Evolutionary conservation across 2,113 vertebrate genomes (phyloP), one percentile per base, ranked within the genome.

Genomic region (Melozone crissalis): DNA sequence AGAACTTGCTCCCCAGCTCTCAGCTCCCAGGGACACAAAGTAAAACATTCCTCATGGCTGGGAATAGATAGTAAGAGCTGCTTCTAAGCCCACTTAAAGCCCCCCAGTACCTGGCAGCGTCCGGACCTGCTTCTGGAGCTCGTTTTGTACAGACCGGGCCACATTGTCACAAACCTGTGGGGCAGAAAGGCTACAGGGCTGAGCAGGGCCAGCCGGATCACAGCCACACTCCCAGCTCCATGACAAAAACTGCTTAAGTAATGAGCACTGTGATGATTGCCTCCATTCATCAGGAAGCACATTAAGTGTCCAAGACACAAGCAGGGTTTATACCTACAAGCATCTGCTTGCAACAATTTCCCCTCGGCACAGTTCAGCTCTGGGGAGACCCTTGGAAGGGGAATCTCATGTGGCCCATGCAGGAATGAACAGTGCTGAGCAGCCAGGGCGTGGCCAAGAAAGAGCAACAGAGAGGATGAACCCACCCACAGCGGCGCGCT

Each of bases 51-150:
- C 69, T 41, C 20, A 0, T 1, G 5, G 24, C 15, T 12, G 10
- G 43, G 47, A 33, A 69, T 33, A 1, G 7, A 5, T 2, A 4
- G 28, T 20, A 47, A 55, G n/a, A 52, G 49, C 30, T 1, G 1
- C 28, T 61, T 6, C 55, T 7, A 39, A 30, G 18, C 11, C 19
- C 24, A n/a, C 2, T 0, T 2, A 55, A 19, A 33, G 44, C 10
- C 30, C 18, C 2, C 7, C 1, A 13, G 61, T 96, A 98, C 98
- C 98, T 97, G 98, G 97, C 72, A 98, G 35, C 11, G 97, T 98
- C 71, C 33, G 97, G n/a, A 97, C 21, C 8, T 97, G 94, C 0
- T 66, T 94, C 68, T 98, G 95, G 28, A 98, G 88, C 3, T 97
- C 58, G 0, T 43, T 71, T 6, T 15, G 49, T 28, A 97, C 96